These are phyloP conservation scores for Corvus moneduloides DNA, from an alignment of 2,113 vertebrate genomes.

Conservation along the genomic window DNA sequence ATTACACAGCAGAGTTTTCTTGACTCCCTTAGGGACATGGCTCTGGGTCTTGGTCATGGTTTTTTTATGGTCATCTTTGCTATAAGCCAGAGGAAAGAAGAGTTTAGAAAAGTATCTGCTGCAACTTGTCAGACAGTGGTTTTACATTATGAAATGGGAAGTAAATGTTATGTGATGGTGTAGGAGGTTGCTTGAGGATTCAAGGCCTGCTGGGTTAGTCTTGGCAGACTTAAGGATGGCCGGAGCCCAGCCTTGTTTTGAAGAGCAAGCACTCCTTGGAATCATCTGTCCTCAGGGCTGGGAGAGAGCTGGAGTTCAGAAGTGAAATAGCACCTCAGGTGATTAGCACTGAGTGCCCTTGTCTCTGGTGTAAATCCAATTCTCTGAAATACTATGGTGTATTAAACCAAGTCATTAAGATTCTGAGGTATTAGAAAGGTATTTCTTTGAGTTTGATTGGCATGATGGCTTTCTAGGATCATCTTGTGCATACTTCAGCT, in stretches of 20 bases:
- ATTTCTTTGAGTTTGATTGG: not conserved
- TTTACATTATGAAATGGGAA: not conserved
- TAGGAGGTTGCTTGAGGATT: not conserved
- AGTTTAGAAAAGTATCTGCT: not conserved
- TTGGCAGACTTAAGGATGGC: not conserved
- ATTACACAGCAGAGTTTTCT: not conserved
- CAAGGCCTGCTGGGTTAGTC: not conserved
- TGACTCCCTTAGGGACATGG: not conserved
- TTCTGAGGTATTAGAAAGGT: not conserved
- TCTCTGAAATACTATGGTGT: not conserved
- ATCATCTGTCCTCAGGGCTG: not conserved
- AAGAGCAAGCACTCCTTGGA: not conserved
- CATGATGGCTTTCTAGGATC: not conserved
- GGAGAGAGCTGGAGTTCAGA: not conserved
- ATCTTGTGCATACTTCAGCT: not conserved
- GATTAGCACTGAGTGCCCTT: not conserved
- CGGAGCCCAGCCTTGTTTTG: not conserved
- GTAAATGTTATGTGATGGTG: not conserved
- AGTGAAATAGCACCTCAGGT: not conserved
- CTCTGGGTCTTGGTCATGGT: not conserved
- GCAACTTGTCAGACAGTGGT: not conserved
- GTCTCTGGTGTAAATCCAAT: not conserved
- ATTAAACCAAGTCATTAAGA: not conserved
- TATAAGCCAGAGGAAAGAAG: not conserved
- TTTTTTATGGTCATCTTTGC: not conserved